Percentiles rank a stretch among this genome's conserved stretches.
phyloP scores from a whole-genome alignment of 1,140 invertebrate species.

The Pseudomyrmex flavicornis region DNA sequence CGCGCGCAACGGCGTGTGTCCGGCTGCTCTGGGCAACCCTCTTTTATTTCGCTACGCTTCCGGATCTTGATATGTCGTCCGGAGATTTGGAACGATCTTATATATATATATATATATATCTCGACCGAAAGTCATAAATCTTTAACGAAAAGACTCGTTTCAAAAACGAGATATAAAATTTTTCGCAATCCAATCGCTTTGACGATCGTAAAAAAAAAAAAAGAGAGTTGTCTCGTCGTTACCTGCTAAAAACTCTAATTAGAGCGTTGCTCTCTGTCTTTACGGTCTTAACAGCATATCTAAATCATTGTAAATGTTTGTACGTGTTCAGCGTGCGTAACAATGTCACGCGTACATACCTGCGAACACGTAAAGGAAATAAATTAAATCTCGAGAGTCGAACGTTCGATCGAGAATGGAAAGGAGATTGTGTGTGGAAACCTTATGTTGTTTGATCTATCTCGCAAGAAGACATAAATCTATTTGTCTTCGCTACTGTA shows the following conservation, averaged over 20 bases:
- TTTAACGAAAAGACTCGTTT: neutral
- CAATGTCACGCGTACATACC: constrained; percentile 30
- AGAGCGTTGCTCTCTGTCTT: neutral
- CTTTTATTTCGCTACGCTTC: constrained; percentile 56
- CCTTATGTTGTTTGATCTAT: constrained; percentile 75
- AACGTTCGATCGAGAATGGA: constrained; percentile 56
- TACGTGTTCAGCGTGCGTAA: neutral
- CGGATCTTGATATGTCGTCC: constrained; percentile 3
- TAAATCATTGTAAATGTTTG: neutral
- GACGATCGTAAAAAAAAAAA: too few relatives aligned
- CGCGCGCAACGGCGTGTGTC: constrained; percentile 43
- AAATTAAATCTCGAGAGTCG: constrained; percentile 58
- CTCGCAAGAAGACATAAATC: constrained; percentile 76
- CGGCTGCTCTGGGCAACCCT: constrained; percentile 10
- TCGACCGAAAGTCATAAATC: neutral
- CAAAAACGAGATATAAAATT: too few relatives aligned
- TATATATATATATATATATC: too few relatives aligned
- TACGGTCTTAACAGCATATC: neutral
- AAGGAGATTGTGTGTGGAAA: constrained; percentile 74
- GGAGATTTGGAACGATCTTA: constrained; percentile 20
- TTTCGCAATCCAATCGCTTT: too few relatives aligned
- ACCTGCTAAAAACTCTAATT: too few relatives aligned
- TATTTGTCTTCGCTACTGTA: constrained; percentile 65
- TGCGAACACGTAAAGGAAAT: constrained; percentile 28
- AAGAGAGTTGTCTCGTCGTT: too few relatives aligned